Evolutionary conservation across 2,888 invertebrate species (phyloP).

Genomic region (Tinea semifulvella): DNA sequence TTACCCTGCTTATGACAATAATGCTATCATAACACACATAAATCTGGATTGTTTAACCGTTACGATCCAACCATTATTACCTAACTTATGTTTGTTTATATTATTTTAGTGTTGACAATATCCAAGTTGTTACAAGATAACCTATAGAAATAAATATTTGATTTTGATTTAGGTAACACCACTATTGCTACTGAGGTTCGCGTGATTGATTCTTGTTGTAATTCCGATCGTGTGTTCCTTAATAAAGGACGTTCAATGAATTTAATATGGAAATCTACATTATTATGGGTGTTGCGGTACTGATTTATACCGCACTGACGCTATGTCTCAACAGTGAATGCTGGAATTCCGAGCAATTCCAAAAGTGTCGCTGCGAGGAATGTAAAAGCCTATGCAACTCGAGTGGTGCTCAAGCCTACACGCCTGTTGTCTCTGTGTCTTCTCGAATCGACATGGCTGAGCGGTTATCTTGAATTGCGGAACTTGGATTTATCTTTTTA

Average conservation of each 20-base stretch:
- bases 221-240: conserved; percentile 2
- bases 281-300: conserved; percentile 47
- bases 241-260: conserved; percentile 5
- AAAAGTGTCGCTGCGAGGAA: conserved; percentile 51
- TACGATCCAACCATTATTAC: no score
- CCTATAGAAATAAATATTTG: not conserved
- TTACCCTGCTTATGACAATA: no score
- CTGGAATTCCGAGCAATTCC: conserved; percentile 33
- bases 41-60: no score
- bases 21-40: no score
- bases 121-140: no score
- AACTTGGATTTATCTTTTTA: not conserved
- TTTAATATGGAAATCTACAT: conserved; percentile 50
- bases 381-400: conserved; percentile 36
- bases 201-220: conserved; percentile 6
- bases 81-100: no score
- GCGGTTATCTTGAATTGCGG: conserved; percentile 12
- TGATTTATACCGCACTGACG: conserved; percentile 44
- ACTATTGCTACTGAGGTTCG: conserved; percentile 1
- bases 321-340: conserved; percentile 42
- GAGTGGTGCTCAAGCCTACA: conserved; percentile 23
- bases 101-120: no score
- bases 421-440: conserved; percentile 30
- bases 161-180: not conserved
- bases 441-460: conserved; percentile 32